A percentile compares a stretch with the other conserved stretches of the same genome.
Conservation (phyloP, 2,113 vertebrate species). For the Ophiodon elongatus region DNA sequence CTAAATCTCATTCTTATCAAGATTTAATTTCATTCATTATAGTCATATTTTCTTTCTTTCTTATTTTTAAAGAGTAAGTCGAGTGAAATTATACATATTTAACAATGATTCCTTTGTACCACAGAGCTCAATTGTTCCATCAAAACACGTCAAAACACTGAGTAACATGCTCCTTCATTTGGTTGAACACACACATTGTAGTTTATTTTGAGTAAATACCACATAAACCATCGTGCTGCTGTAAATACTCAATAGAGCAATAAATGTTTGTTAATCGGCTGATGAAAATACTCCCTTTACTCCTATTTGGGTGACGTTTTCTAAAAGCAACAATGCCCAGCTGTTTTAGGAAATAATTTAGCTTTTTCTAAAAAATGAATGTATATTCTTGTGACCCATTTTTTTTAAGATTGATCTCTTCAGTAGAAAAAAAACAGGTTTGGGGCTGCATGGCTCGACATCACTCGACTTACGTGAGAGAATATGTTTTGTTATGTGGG, state of each 20-base stretch:
- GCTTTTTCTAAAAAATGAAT: neutral
- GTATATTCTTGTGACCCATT: neutral
- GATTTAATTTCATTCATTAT: neutral
- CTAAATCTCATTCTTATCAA: neutral
- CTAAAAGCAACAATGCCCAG: neutral
- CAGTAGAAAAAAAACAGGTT: neutral
- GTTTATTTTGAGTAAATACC: constrained; percentile 12
- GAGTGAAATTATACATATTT: neutral
- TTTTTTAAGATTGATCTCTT: neutral
- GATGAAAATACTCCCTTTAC: neutral
- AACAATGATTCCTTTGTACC: constrained; percentile 8
- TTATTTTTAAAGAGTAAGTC: neutral
- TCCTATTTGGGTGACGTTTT: neutral
- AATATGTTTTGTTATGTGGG: neutral
- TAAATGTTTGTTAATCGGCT: neutral
- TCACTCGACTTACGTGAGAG: neutral
- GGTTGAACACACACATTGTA: neutral
- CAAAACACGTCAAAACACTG: neutral
- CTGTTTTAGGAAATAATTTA: neutral
- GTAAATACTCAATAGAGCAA: neutral
- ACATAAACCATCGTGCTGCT: neutral
- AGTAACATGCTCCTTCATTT: neutral
- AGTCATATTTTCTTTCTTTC: neutral
- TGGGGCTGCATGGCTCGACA: neutral
- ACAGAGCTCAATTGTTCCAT: neutral